Conservation (phyloP, 2,113 vertebrate species). For the Cyanoderma ruficeps region DNA sequence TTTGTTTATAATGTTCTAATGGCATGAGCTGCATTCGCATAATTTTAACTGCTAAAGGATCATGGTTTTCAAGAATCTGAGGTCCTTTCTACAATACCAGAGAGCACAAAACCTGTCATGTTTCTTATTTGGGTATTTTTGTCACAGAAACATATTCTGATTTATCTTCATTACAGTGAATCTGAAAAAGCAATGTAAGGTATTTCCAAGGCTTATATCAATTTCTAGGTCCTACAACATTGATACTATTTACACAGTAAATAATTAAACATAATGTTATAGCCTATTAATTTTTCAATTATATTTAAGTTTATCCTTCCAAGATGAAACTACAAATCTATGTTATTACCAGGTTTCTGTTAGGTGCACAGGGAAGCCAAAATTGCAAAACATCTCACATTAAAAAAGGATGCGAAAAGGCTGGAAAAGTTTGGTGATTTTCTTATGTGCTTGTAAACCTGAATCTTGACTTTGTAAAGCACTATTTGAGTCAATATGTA, state of each 20-base stretch:
- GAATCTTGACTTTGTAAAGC: neutral
- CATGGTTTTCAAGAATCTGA: neutral
- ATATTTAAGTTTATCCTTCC: neutral
- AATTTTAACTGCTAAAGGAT: neutral
- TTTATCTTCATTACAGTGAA: neutral
- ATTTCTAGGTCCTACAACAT: neutral
- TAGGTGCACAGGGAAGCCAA: neutral
- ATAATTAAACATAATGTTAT: neutral
- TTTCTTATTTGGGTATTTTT: neutral
- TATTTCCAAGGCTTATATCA: neutral
- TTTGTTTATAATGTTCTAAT: neutral
- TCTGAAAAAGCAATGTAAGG: neutral
- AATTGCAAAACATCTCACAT: neutral
- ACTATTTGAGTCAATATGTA: neutral
- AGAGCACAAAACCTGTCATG: neutral
- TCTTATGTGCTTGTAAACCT: neutral
- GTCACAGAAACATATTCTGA: neutral
- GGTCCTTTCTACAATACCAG: neutral
- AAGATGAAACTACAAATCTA: neutral
- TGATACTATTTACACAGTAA: neutral
- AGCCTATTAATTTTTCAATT: neutral
- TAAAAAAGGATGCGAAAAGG: neutral
- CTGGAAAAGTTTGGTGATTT: neutral
- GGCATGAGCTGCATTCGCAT: accelerated
- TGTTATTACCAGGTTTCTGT: neutral